Evolutionary conservation across 2,113 vertebrate species (phyloP), one percentile per base, ranked within the genome.

Genomic region (Chloropsis hardwickii): DNA sequence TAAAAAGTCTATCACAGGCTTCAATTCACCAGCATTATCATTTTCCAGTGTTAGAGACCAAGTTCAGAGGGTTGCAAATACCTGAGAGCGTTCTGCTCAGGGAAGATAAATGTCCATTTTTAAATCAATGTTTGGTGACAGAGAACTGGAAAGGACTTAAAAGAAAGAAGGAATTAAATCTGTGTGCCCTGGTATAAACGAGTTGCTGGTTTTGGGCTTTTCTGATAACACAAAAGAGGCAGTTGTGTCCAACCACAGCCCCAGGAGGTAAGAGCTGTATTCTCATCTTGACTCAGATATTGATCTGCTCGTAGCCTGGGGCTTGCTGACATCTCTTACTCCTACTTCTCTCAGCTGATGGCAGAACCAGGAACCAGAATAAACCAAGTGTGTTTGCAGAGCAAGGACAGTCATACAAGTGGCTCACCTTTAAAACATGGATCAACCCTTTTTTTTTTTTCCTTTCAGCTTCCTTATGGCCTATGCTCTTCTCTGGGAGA

Each of bases 101-200:
- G 62, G 25, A 95, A 88, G 58, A 88, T 70, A 90, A 95, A 70
- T 40, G 42, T 40, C 58, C 18, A 42, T 86, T 94, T 94, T 88
- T 1, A 88, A 88, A 77, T 66, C 85, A 86, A 11, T 57, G 50
- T 87, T 91, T 85, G 54, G 29, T 80, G 54, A 73, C n/a, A 40
- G 62, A 77, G 54, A 86, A 77, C 67, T 87, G 66, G 54, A 92
- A 87, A 67, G 25, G 37, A 69, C 44, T 76, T 91, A 86, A 92
- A 91, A 90, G 80, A 88, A 86, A 89, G 70, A 92, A 81, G 44
- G 67, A 89, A 94, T 87, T 90, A 82, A 72, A 82, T 72, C 74
- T 72, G 11, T 70, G 77, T 88, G 54, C 90, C 58, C 79, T 66
- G 50, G 62, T 64, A 90, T 80, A 91, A 95, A 88, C 0, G 3